These are phyloP conservation scores for Lophius piscatorius DNA, from an alignment of 2,113 vertebrate genomes.

Conservation along the genomic window DNA sequence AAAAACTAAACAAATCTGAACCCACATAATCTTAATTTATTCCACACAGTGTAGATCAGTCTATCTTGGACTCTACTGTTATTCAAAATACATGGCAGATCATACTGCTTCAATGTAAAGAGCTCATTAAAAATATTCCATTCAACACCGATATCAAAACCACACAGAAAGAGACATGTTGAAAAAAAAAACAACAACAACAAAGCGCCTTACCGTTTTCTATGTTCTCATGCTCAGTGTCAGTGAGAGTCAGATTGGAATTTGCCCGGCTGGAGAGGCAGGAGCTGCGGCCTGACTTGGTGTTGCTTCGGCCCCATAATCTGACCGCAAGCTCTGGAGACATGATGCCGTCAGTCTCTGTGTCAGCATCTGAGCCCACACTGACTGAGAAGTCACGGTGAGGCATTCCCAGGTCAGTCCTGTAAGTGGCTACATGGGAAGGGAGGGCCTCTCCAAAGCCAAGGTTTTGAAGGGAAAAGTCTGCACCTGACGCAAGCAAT, in stretches of 20 bases:
- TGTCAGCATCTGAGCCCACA: slow-evolving; percentile 89
- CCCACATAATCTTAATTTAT: not conserved
- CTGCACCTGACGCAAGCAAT: slow-evolving; percentile 80
- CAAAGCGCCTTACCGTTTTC: slow-evolving; percentile 88
- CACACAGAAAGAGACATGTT: not conserved
- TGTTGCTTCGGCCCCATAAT: slow-evolving; percentile 91
- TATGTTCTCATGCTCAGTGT: slow-evolving; percentile 96
- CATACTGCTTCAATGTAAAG: not conserved
- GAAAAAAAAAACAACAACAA: accelerated
- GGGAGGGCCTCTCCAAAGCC: slow-evolving; percentile 88
- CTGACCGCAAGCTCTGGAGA: slow-evolving; percentile 90
- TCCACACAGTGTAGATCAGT: not conserved
- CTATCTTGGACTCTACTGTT: not conserved
- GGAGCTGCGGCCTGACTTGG: slow-evolving; percentile 94
- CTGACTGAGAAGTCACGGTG: slow-evolving; percentile 92
- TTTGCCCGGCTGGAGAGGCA: slow-evolving; percentile 97
- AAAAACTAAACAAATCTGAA: slow-evolving; percentile 9
- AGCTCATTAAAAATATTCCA: not conserved
- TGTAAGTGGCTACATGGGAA: slow-evolving; percentile 86
- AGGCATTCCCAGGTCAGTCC: slow-evolving; percentile 87
- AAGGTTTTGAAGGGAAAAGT: slow-evolving; percentile 91
- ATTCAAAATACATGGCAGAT: not conserved
- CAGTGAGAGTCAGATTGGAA: slow-evolving; percentile 96
- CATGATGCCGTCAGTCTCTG: slow-evolving; percentile 89
- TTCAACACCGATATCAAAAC: slow-evolving; percentile 5